Evolutionary conservation across 2,888 invertebrate species (phyloP), one percentile per base, ranked within the genome.

Genomic region (Xanthostigma xanthostigma): DNA sequence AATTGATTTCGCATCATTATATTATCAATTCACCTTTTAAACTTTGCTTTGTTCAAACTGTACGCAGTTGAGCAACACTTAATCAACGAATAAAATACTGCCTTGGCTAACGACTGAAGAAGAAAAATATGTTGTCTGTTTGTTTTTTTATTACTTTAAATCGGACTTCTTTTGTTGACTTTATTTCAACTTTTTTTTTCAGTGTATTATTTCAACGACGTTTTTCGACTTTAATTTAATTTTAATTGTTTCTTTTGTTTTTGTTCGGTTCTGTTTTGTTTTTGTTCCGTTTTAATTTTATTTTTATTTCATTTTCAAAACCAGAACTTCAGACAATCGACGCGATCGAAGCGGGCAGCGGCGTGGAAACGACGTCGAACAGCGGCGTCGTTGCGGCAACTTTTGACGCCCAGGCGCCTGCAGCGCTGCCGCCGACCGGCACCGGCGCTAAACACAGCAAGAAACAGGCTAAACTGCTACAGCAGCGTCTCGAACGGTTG

Each of bases 401-500:
- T 6, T 27, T 27, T 27, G 27, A 27, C 27, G 27, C 27, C 27
- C 27, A 27, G 27, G 27, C 27, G 66, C 70, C 58, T 63, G 71
- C 66, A 66, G 70, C 53, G 70, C 73, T 57, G 65, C 68, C 66
- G 68, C 73, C 68, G 66, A 69, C 65, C 64, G 66, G 65, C 48
- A 51, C 67, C 53, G 59, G 59, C 63, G 62, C 64, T 50, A 75
- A 75, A 66, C 69, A 72, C 62, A 70, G 69, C 51, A 82, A 81
- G 71, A 81, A 81, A 62, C 78, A 79, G 60, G 74, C 79, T 53
- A 80, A 79, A 65, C 69, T 80, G 59, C 76, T 79, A 59, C 79
- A 80, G 55, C 78, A 83, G 62, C 79, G 80, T 57, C 71, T 83
- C 64, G 84, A 86, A 64, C 81, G 81, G 70, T 68, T 84, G 59